Percentiles rank a stretch among this genome's conserved stretches.
These are phyloP conservation scores for Limnothrissa miodon DNA, from an alignment of 2,113 vertebrate genomes.

Conservation along the genomic window DNA sequence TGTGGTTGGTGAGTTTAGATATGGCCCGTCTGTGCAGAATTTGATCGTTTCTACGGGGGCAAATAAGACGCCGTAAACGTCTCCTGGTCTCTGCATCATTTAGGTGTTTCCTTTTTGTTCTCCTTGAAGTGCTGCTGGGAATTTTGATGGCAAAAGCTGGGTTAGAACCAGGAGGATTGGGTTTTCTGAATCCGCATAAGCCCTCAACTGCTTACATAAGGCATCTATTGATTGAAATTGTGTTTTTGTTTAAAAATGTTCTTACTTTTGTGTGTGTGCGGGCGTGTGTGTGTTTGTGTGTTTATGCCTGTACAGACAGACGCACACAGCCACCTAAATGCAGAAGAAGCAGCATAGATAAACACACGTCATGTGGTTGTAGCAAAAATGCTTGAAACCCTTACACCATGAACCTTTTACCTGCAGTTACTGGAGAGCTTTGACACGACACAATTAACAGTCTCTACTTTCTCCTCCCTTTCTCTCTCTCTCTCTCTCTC, in stretches of 20 bases:
- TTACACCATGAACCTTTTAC: background rate
- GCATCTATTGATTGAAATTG: constrained; percentile 14
- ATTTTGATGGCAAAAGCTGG: background rate
- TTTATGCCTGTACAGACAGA: background rate
- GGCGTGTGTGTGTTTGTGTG: background rate
- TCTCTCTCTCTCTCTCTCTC: background rate
- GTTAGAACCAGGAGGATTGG: background rate
- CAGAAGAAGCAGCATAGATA: no score
- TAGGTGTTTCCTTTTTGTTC: background rate
- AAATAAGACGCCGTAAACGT: constrained; percentile 26
- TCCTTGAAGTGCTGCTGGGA: background rate
- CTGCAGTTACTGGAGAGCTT: background rate
- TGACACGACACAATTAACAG: background rate
- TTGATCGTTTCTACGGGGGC: constrained; percentile 26
- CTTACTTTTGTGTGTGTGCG: background rate
- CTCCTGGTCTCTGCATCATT: background rate
- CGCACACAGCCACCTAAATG: background rate
- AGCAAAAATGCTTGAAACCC: background rate
- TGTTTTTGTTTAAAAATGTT: background rate
- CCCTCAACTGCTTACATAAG: background rate
- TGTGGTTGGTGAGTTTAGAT: constrained; percentile 21
- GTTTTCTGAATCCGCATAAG: background rate
- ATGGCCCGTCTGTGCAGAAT: constrained; percentile 17
- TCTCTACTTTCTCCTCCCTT: background rate
- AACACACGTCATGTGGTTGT: background rate